These are phyloP conservation scores for Gambusia holbrooki DNA, from an alignment of 2,113 vertebrate genomes.

Conservation along the genomic window DNA sequence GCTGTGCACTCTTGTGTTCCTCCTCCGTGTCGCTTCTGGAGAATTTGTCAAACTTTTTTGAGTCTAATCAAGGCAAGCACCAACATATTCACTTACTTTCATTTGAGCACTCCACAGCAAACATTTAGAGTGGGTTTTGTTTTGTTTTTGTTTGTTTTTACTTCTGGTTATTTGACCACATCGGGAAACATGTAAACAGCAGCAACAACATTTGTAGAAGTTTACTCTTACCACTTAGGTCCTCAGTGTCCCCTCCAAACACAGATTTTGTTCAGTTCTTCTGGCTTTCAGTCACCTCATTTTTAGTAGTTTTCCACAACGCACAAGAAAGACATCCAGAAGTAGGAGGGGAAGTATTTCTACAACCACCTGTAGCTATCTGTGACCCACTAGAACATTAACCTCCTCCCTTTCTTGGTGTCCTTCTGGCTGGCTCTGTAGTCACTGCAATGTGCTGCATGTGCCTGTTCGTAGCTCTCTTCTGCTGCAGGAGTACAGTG, in stretches of 20 bases:
- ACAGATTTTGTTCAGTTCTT: conserved; percentile 24
- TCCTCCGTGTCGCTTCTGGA: not conserved
- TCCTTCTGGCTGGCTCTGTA: conserved; percentile 8
- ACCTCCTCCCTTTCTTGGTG: conserved; percentile 22
- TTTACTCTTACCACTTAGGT: conserved; percentile 62
- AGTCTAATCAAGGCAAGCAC: not conserved
- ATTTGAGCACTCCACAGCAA: not conserved
- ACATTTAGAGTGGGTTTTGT: not conserved
- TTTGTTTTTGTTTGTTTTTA: not conserved
- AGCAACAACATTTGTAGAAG: not conserved
- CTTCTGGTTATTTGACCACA: not conserved
- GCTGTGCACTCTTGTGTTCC: not conserved
- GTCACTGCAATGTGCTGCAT: conserved; percentile 4
- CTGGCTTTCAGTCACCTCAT: conserved; percentile 33
- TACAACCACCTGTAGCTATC: conserved; percentile 51
- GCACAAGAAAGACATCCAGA: conserved; percentile 8
- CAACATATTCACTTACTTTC: no score
- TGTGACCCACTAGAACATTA: conserved; percentile 26
- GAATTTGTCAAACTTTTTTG: not conserved
- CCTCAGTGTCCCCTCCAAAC: conserved; percentile 43
- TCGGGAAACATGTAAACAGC: not conserved
- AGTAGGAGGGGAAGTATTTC: conserved; percentile 18
- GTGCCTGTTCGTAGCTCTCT: conserved; percentile 24
- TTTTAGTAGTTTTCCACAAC: conserved; percentile 5
- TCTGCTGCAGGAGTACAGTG: conserved; percentile 42